phyloP scores from a whole-genome alignment of 2,888 invertebrate genomes.

The Caenorhabditis sp. region DNA sequence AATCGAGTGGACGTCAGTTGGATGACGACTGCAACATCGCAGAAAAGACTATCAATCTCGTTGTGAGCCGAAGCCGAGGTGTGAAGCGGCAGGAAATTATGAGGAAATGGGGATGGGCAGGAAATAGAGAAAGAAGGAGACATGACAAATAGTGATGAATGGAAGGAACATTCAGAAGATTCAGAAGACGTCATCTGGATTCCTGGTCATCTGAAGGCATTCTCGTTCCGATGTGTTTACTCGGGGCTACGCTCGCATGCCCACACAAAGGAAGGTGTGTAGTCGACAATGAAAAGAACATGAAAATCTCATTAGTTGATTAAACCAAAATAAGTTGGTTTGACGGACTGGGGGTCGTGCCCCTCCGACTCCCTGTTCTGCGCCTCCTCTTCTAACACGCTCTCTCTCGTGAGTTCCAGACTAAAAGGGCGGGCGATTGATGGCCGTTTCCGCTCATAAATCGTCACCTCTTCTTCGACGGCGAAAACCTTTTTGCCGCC shows the following conservation, averaged over 20 bases:
- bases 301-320: conserved; percentile 56
- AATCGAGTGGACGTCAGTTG: too few relatives aligned
- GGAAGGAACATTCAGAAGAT: not conserved
- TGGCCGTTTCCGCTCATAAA: conserved; percentile 46
- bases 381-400: not conserved
- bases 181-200: not conserved
- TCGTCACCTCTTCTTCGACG: conserved; percentile 30
- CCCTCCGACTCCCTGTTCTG: not conserved
- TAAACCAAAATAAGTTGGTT: conserved; percentile 15
- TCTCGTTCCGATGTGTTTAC: conserved; percentile 12
- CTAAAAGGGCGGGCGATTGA: conserved; percentile 42
- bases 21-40: not conserved
- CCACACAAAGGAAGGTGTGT: conserved; percentile 21
- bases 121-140: not conserved
- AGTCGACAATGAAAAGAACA: conserved; percentile 38
- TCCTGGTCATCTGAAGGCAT: conserved; percentile 10
- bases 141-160: not conserved
- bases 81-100: not conserved
- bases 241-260: not conserved
- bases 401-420: conserved; percentile 1
- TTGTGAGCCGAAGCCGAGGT: not conserved
- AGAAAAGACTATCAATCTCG: not conserved
- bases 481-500: conserved; percentile 21
- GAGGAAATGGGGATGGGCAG: not conserved
- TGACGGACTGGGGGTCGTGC: not conserved